Evolutionary conservation across 2,113 vertebrate species (phyloP), one percentile per base, ranked within the genome.

Genomic region (Nannospalax galili): DNA sequence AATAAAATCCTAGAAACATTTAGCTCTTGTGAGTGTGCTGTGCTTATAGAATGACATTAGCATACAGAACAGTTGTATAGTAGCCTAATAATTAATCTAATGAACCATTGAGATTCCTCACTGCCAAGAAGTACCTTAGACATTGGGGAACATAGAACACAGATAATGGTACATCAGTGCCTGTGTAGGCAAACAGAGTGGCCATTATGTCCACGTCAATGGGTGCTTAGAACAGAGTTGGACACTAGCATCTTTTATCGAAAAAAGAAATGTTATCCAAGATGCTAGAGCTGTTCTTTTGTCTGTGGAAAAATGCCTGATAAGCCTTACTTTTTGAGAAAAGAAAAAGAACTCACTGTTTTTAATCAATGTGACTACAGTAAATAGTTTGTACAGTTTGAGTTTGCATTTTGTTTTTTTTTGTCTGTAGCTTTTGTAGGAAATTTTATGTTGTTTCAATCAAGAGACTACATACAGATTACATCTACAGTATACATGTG

Each of bases 121-220:
- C 35, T 58, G 81, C 30, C 40, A 78, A 73, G 81, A 94, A 93
- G 40, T 93, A 81, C 78, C 75, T 91, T 93, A 70, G 17, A 93
- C 79, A 95, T 67, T 94, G 91, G 65, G 58, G 62, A 91, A 91
- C 91, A 78, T 81, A 95, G 96, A 74, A 74, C 78, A 93, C 75
- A 91, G 96, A 92, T 96, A 96, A 56, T 96, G 69, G 28, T 96
- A 60, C 93, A 91, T 85, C 96, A 91, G 37, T 88, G 93, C 88
- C 93, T 97, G 75, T 96, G 93, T 96, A 97, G 94, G 87, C 95
- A 98, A 97, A 98, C 98, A 98, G 96, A 98, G 97, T 93, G 96
- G 74, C 97, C 1, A 96, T 98, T 98, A 97, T 98, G 86, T 97
- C 91, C 56, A 70, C 74, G 95, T 98, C 98, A 98, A 96, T 98